A percentile compares a stretch with the other conserved stretches of the same genome.
Conservation (phyloP, 1,140 invertebrate genomes). For the Euglossa dilemma region DNA sequence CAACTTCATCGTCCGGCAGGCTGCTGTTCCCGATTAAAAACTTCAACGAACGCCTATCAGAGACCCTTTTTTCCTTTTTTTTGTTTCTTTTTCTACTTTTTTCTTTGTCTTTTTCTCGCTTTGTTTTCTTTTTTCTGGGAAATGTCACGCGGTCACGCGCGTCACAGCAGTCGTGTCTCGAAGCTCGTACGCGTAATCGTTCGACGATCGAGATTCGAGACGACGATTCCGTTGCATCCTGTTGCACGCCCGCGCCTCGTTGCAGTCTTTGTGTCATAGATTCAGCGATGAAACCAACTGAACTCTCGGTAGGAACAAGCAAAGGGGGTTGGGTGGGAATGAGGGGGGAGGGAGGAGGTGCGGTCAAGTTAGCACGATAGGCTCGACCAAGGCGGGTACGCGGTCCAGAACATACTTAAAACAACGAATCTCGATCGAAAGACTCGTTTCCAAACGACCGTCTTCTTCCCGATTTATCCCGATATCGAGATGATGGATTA, state of each 20-base stretch:
- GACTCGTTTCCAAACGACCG: conserved; percentile 14
- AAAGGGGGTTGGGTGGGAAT: too few species aligned
- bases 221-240: background rate
- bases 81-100: too few species aligned
- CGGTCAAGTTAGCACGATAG: background rate
- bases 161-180: background rate
- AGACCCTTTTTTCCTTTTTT: background rate
- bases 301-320: conserved; percentile 46
- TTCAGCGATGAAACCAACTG: conserved; percentile 40
- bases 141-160: background rate
- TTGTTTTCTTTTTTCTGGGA: background rate
- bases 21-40: background rate
- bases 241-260: background rate
- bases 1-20: background rate
- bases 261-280: conserved; percentile 47
- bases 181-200: background rate
- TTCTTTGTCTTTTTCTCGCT: too few species aligned
- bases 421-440: conserved; percentile 22
- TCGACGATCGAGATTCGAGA: background rate
- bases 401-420: background rate
- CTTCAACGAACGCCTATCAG: background rate
- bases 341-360: too few species aligned
- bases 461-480: background rate
- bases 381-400: background rate
- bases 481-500: background rate